Conservation (phyloP, 1,140 invertebrate genomes). For the Antheraea mylitta region DNA sequence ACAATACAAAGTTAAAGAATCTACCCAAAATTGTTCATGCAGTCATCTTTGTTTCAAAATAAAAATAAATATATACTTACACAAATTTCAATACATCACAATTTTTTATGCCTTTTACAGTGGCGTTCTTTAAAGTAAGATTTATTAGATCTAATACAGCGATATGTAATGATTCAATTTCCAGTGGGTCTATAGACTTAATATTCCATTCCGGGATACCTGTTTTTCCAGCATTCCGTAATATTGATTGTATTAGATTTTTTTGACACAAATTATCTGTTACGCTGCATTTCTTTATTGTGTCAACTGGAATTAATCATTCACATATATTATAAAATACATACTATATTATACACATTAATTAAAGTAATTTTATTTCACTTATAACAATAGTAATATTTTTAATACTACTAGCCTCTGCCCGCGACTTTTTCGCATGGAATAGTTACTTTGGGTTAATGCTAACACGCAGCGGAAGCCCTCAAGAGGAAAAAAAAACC, state of each 20-base stretch:
- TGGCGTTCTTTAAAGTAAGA: slow-evolving; percentile 22
- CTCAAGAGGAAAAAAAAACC: no score
- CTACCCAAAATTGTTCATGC: no score
- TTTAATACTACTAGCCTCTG: no score
- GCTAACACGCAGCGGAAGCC: no score
- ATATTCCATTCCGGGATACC: not conserved
- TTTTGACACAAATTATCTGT: slow-evolving; percentile 26
- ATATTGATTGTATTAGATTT: slow-evolving; percentile 18
- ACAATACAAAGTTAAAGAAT: no score
- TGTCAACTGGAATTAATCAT: slow-evolving; percentile 1
- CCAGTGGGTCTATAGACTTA: slow-evolving; percentile 21
- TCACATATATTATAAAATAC: no score
- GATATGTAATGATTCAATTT: slow-evolving; percentile 17
- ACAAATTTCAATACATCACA: slow-evolving; percentile 26
- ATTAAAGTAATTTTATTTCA: no score
- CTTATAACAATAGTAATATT: no score
- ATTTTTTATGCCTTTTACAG: slow-evolving; percentile 26
- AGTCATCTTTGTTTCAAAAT: no score
- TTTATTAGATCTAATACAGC: slow-evolving; percentile 16
- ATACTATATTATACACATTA: no score
- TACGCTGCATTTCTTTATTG: slow-evolving; percentile 23
- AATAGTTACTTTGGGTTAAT: no score
- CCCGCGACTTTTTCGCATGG: no score
- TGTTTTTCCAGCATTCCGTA: slow-evolving; percentile 16
- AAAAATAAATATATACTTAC: slow-evolving; percentile 21